phyloP scores from a whole-genome alignment of 2,888 invertebrate genomes.

The Dryobotodes eremita region DNA sequence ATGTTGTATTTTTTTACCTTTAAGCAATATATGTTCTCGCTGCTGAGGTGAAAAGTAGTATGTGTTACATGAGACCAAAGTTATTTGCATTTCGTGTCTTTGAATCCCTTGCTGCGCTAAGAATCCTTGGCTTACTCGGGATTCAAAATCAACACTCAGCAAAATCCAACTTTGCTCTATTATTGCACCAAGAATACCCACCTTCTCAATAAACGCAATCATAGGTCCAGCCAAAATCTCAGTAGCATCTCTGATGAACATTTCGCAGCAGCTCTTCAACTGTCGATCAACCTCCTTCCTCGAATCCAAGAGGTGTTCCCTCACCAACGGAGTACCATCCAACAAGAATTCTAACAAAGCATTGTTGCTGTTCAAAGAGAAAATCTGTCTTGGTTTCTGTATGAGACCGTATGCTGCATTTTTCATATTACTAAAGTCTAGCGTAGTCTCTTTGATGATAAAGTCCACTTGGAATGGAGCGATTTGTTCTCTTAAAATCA shows the following conservation, averaged over 20 bases:
- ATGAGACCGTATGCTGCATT: conserved; percentile 95
- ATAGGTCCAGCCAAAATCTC: conserved; percentile 94
- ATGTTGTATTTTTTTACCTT: too few relatives aligned
- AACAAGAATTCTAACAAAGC: conserved; percentile 97
- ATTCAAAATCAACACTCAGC: too few relatives aligned
- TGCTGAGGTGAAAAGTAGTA: too few relatives aligned
- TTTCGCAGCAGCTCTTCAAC: conserved; percentile 97
- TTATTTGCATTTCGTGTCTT: too few relatives aligned
- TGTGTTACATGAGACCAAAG: too few relatives aligned
- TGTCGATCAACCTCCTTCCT: conserved; percentile 98
- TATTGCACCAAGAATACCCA: too few relatives aligned
- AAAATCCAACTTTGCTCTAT: too few relatives aligned
- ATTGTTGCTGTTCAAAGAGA: conserved; percentile 96
- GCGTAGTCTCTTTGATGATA: conserved; percentile 96
- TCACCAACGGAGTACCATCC: conserved; percentile 98
- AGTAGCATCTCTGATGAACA: conserved; percentile 95
- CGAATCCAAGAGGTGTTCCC: conserved; percentile 97
- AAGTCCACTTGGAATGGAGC: conserved; percentile 99
- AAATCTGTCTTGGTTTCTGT: conserved; percentile 95
- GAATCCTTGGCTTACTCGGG: too few relatives aligned
- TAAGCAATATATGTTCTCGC: too few relatives aligned
- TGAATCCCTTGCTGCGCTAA: too few relatives aligned
- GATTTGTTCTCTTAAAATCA: conserved; percentile 99
- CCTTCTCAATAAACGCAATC: conserved; percentile 94
- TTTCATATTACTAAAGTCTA: conserved; percentile 98